Evolutionary conservation across 2,113 vertebrate species (phyloP).

Genomic region (Haemorhous mexicanus): DNA sequence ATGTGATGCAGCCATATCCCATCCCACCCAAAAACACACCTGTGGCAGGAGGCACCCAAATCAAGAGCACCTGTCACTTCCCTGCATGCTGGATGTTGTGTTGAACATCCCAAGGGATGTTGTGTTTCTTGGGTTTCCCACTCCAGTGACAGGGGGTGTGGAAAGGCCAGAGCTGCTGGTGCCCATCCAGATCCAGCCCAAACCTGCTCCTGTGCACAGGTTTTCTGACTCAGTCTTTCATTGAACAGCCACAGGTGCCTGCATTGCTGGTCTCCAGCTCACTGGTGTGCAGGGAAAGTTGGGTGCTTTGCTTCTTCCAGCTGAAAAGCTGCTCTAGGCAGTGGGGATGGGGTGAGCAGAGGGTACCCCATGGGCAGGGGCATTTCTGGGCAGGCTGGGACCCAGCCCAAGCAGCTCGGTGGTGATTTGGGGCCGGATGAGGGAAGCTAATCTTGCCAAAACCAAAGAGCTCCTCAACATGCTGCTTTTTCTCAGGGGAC

Average conservation of each 20-base stretch:
- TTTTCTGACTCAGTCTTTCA: not conserved
- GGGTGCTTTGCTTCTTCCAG: not conserved
- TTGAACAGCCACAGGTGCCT: not conserved
- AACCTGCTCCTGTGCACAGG: not conserved
- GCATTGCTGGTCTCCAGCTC: not conserved
- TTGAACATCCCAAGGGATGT: not conserved
- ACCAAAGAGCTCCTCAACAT: not conserved
- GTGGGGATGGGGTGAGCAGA: not conserved
- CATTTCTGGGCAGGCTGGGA: not conserved
- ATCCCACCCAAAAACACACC: not conserved
- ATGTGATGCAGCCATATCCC: not conserved
- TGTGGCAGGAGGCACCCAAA: not conserved
- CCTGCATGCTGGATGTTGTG: not conserved
- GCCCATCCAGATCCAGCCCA: not conserved
- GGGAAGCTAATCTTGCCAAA: not conserved
- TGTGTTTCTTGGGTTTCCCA: not conserved
- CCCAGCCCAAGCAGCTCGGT: fast-evolving
- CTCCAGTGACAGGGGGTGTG: fast-evolving
- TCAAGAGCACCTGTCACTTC: not conserved
- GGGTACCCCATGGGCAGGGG: fast-evolving
- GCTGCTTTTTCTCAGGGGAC: not conserved
- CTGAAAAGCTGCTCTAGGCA: not conserved
- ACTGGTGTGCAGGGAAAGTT: not conserved
- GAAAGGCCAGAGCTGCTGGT: not conserved
- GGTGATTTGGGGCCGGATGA: not conserved